A percentile compares a stretch with the other conserved stretches of the same genome.
Evolutionary conservation across 1,140 invertebrate genomes (phyloP).

Genomic region (Ceratosolen fusciceps): DNA sequence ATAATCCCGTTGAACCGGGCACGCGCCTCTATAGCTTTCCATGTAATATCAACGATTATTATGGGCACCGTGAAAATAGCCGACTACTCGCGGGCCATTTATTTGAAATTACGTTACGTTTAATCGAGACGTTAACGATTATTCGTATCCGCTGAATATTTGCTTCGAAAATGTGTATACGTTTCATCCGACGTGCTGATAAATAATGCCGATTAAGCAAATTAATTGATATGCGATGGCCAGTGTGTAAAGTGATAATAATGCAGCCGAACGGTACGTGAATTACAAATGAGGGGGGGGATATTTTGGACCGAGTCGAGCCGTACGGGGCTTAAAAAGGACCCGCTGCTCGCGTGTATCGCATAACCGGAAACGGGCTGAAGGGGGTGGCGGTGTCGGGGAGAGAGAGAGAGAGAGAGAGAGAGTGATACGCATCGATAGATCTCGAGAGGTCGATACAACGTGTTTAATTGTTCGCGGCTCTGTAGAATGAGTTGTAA

Average conservation of each 20-base stretch:
- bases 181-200: too few relatives aligned
- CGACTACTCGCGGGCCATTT: too few relatives aligned
- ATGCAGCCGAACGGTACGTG: background rate
- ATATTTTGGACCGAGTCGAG: background rate
- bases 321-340: background rate
- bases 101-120: too few relatives aligned
- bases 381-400: background rate
- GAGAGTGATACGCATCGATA: constrained; percentile 10
- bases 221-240: background rate
- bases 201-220: background rate
- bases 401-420: too few relatives aligned
- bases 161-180: too few relatives aligned
- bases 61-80: too few relatives aligned
- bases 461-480: background rate
- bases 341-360: background rate
- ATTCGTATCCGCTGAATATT: background rate
- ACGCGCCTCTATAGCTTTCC: too few relatives aligned
- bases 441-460: constrained; percentile 13
- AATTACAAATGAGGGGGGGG: background rate
- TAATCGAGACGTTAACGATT: background rate
- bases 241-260: background rate
- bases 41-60: too few relatives aligned
- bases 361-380: constrained; percentile 21
- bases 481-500: background rate
- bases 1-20: too few relatives aligned